Percentiles rank a stretch among this genome's conserved stretches.
These are phyloP conservation scores for Caenorhabditis elegans DNA, from an alignment of 1,140 invertebrate genomes.

Conservation along the genomic window WBcel235 BX284602.5:5202001-5202500, in stretches of 20 bases:
- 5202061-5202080: neutral
- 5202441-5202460: no score
- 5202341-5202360: neutral
- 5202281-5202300: neutral
- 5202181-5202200: neutral
- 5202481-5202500: no score
- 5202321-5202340: neutral
- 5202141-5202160: neutral
- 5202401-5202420: no score
- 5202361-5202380: neutral
- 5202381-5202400: neutral
- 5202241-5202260: no score
- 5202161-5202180: neutral
- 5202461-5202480: no score
- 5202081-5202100: neutral
- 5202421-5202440: no score
- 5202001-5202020: neutral
- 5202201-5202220: neutral
- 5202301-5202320: neutral
- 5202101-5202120: neutral
- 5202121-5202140: neutral
- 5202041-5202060: neutral
- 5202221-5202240: neutral
- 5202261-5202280: neutral
- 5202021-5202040: neutral